Conservation (phyloP, 2,797 vertebrate species). For the Chanos chanos region DNA sequence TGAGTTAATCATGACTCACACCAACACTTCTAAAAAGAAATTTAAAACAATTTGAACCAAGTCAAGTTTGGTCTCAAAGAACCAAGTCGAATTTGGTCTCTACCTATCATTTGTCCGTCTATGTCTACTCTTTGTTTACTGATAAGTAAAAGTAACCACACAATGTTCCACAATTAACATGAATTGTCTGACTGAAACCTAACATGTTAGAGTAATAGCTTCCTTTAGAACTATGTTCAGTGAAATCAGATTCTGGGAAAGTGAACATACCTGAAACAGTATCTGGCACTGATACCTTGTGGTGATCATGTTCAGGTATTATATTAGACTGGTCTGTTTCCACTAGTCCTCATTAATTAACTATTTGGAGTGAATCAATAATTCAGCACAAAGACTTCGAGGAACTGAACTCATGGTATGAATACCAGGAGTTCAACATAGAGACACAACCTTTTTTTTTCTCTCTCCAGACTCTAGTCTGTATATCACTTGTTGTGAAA, state of each 20-base stretch:
- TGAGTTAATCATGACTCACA: too few relatives aligned
- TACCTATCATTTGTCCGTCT: too few relatives aligned
- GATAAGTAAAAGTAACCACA: too few relatives aligned
- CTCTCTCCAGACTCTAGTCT: too few relatives aligned
- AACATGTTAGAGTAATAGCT: neutral
- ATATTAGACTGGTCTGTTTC: conserved; percentile 34
- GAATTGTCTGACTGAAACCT: neutral
- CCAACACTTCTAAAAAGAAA: too few relatives aligned
- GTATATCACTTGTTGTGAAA: neutral
- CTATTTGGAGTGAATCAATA: conserved; percentile 36
- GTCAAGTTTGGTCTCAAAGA: too few relatives aligned
- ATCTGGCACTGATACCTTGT: conserved; percentile 25
- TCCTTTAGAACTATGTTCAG: neutral
- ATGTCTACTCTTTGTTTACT: too few relatives aligned
- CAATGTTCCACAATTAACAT: too few relatives aligned
- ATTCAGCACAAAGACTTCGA: conserved; percentile 35
- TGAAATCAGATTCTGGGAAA: conserved; percentile 35
- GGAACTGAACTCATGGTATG: conserved; percentile 25
- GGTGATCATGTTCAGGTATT: conserved; percentile 44
- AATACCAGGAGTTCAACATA: too few relatives aligned
- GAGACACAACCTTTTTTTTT: too few relatives aligned
- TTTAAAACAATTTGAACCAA: too few relatives aligned
- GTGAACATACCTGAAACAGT: conserved; percentile 44
- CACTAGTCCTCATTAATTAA: conserved; percentile 45
- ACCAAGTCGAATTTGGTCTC: too few relatives aligned